A percentile compares a stretch with the other conserved stretches of the same genome.
These are phyloP conservation scores for Drosophila melanogaster DNA, from an alignment of 1,140 invertebrate genomes.

Conservation along the genomic window DNA sequence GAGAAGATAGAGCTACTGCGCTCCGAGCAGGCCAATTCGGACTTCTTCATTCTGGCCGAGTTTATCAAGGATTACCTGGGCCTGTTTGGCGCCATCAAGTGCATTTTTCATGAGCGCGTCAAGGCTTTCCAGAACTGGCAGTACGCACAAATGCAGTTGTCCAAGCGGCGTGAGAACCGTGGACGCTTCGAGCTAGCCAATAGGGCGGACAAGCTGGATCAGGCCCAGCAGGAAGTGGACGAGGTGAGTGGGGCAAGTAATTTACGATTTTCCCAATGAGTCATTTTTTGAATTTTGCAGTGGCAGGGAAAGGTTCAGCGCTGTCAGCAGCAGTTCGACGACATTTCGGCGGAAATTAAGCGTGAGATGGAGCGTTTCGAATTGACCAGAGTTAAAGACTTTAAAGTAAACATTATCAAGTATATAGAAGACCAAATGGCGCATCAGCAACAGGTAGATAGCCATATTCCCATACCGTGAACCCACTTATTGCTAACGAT, in stretches of 20 bases:
- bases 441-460: constrained; percentile 95
- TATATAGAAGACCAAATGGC: constrained; percentile 97
- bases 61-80: constrained; percentile 98
- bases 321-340: constrained; percentile 98
- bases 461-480: background rate
- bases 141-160: constrained; percentile 96
- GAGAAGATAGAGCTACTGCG: constrained; percentile 93
- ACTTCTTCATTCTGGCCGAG: constrained; percentile 97
- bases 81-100: constrained; percentile 96
- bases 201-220: constrained; percentile 94
- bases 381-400: constrained; percentile 93
- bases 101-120: constrained; percentile 98
- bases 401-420: constrained; percentile 94
- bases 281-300: constrained; percentile 82
- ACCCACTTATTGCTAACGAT: background rate
- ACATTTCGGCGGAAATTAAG: constrained; percentile 98
- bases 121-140: constrained; percentile 99
- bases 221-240: constrained; percentile 94
- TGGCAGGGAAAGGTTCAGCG: constrained; percentile 98
- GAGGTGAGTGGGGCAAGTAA: constrained; percentile 88
- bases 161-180: constrained; percentile 97
- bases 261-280: background rate
- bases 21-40: constrained; percentile 96
- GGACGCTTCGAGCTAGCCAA: constrained; percentile 95
- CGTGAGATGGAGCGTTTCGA: constrained; percentile 98